A percentile compares a stretch with the other conserved stretches of the same genome.
phyloP scores from a whole-genome alignment of 2,797 vertebrate genomes.

The Gadopsis marmoratus region DNA sequence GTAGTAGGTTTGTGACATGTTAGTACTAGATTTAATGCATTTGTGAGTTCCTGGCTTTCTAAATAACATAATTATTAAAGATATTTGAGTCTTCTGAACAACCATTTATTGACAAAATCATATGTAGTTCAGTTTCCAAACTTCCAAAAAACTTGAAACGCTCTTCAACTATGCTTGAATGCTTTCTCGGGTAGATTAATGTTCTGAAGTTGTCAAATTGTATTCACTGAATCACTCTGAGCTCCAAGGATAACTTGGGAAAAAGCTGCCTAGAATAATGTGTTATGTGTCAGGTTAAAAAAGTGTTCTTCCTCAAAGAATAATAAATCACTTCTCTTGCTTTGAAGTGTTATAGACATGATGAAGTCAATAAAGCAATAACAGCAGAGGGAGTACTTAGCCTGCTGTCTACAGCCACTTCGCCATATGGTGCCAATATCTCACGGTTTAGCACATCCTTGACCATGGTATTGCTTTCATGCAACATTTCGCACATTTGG shows the following conservation, averaged over 20 bases:
- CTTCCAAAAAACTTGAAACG: neutral
- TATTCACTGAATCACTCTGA: neutral
- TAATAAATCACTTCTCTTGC: neutral
- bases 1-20: neutral
- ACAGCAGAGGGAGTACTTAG: slow-evolving; percentile 7
- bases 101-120: neutral
- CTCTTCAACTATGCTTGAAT: neutral
- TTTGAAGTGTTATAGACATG: no score
- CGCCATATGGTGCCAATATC: slow-evolving; percentile 5
- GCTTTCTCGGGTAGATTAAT: neutral
- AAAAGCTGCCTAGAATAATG: slow-evolving; percentile 8
- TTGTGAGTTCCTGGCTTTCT: neutral
- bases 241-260: slow-evolving; percentile 10
- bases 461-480: slow-evolving; percentile 17
- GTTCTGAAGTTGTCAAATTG: neutral
- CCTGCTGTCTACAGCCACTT: neutral
- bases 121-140: neutral
- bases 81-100: neutral
- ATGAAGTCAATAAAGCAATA: slow-evolving; percentile 13
- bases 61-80: neutral
- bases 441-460: neutral
- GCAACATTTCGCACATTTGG: slow-evolving; percentile 3
- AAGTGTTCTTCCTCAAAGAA: slow-evolving; percentile 8
- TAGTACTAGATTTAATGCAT: neutral
- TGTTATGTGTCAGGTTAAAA: neutral